Percentiles rank a stretch among this genome's conserved stretches.
phyloP scores from a whole-genome alignment of 1,140 invertebrate species.

The Leptestheria dahalacensis region DNA sequence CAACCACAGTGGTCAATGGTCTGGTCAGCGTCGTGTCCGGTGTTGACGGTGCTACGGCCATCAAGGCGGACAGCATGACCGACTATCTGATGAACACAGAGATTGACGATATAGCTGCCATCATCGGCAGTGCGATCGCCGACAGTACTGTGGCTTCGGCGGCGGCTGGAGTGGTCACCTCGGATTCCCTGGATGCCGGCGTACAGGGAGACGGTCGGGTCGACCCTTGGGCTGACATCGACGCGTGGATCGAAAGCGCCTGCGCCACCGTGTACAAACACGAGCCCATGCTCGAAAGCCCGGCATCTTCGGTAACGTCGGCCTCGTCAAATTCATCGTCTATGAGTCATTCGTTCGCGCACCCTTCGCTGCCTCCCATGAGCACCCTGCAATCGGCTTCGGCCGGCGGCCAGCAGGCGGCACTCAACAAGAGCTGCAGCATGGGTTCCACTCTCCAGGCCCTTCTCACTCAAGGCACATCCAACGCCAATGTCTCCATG shows the following conservation, averaged over 20 bases:
- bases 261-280: constrained; percentile 32
- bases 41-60: constrained; percentile 25
- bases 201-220: constrained; percentile 28
- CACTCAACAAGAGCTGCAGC: constrained; percentile 18
- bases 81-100: constrained; percentile 34
- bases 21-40: constrained; percentile 26
- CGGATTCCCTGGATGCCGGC: constrained; percentile 15
- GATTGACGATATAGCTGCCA: constrained; percentile 72
- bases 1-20: constrained; percentile 22
- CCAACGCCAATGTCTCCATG: not conserved
- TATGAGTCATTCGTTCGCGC: constrained; percentile 18
- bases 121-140: constrained; percentile 75
- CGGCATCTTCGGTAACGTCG: constrained; percentile 18
- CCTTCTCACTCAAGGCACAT: constrained; percentile 37
- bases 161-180: constrained; percentile 2
- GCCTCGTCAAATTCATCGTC: constrained; percentile 15
- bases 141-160: constrained; percentile 46
- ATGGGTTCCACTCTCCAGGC: constrained; percentile 43
- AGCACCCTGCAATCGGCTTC: constrained; percentile 24
- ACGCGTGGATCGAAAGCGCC: constrained; percentile 63
- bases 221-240: constrained; percentile 28
- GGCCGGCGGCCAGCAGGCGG: constrained; percentile 16
- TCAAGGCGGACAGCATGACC: constrained; percentile 33
- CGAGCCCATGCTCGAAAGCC: constrained; percentile 18
- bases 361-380: constrained; percentile 8